These are phyloP conservation scores for Eptesicus fuscus DNA, from an alignment of 2,113 vertebrate species.

Conservation along the genomic window DNA sequence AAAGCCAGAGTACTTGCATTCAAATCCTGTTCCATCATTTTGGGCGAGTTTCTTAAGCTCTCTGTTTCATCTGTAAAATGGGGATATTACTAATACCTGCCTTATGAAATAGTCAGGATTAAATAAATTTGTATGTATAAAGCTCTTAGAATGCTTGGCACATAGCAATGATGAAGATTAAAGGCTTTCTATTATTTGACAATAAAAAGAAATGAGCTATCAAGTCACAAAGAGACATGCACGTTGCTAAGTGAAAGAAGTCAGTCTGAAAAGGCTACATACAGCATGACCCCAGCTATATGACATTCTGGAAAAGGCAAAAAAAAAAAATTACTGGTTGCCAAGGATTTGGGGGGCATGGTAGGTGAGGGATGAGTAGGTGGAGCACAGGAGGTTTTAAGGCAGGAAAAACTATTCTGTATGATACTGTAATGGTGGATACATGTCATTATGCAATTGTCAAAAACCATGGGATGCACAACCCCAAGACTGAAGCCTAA, in stretches of 20 bases:
- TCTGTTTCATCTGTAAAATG: background rate
- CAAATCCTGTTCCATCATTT: background rate
- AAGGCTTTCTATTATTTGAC: background rate
- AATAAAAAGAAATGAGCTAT: background rate
- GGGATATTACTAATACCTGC: background rate
- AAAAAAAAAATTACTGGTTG: background rate
- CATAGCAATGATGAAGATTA: background rate
- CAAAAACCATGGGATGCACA: background rate
- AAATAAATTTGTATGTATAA: background rate
- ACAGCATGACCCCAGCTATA: background rate
- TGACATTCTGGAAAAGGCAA: background rate
- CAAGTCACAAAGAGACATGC: background rate
- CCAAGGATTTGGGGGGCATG: background rate
- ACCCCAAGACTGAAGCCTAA: background rate
- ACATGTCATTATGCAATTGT: background rate
- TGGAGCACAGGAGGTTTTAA: background rate
- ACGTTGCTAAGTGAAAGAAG: background rate
- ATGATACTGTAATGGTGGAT: background rate
- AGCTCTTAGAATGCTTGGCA: background rate
- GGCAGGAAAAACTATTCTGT: background rate
- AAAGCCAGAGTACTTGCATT: background rate
- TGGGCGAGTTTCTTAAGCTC: background rate
- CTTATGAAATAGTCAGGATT: background rate
- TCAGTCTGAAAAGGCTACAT: background rate
- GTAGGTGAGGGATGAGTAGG: background rate